Base-by-base conservation (phyloP, 2,888 invertebrate genomes). In the Argyra leucocephala region DNA sequence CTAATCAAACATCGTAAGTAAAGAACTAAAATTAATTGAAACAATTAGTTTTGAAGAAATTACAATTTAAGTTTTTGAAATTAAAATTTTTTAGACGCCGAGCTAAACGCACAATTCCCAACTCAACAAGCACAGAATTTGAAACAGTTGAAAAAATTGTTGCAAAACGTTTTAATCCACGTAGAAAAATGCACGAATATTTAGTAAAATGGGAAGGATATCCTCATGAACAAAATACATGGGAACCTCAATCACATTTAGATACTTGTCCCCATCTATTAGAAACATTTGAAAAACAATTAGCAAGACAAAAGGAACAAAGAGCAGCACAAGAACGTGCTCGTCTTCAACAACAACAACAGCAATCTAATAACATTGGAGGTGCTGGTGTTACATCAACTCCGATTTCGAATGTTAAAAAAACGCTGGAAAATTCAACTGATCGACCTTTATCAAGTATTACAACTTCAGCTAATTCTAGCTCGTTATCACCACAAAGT, bases 121-220 rank as follows among this genome's bases (percentile, higher is more conserved):
- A 72, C 48, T 69, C 68, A 57, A 73, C 73, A 61, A 74, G 74
- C 70, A 79, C 84, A 15, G 85, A 86, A 67, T 90, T 91, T 76
- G 89, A 85, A 74, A 84, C 85, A 1, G 90, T 92, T 0, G 92
- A 92, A 76, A 90, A 89, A 80, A 91, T 93, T 68, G 83, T 91
- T 62, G 91, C 91, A 36, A 91, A 91, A 78, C 83, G 92, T 60
- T 91, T 88, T 77, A 92, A 91, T 81, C 88, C 90, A 9, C 82
- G 87, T 21, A 84, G 85, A 69, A 88, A 88, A 76, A 87, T 87
- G 72, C 88, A 88, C 70, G 92, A 92, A 79, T 93, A 91, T 79
- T 81, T 91, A 73, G 84, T 93, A 63, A 93, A 92, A 78, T 93
- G 92, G 92, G 90, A 91, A 75, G 88, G 89, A 62, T 88, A 87